Base-by-base conservation (phyloP, 1,140 invertebrate genomes). In the Drosophila simulans region DNA sequence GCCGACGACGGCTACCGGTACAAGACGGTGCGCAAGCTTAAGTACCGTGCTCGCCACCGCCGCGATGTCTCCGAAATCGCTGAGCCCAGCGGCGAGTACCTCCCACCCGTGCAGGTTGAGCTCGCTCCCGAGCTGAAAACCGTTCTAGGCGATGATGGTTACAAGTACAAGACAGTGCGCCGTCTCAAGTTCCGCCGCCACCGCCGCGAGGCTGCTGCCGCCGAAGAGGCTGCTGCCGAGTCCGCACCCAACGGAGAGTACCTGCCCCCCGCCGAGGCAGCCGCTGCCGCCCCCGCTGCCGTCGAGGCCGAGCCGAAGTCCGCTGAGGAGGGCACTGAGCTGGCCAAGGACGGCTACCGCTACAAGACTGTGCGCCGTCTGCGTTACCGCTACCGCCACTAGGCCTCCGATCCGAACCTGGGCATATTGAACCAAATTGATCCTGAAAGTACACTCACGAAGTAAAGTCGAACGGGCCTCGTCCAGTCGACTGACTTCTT, bases 311-410 rank as follows among this genome's bases (percentile, higher is more conserved):
- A 71, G 10, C 51, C 52, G 3, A 84, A 80, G 62, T 20, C 60
- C n/a, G 71, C 52, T 12, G 68, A 72, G 20, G 84, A 90, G 65
- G 85, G 73, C 31, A 88, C 86, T 27, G 90, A 90, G 53, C 51
- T 91, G 34, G 90, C 72, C 46, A 75, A 82, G 62, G 90, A 91
- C 68, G 90, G 90, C 12, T 91, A 91, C 55, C 90, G 90, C 39
- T 91, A 91, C 70, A 91, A 91, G 71, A 90, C 86, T 42, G 83
- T 91, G 22, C 90, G 90, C 45, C 70, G 90, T 51, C 65, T 91
- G 27, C 84, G 83, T 55, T 91, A 89, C 53, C 90, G 90, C 70
- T 69, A 81, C 51, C 90, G 86, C 25, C 83, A 91, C 68, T 91
- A 90, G 70, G 72, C 53, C 31, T 22, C 5, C 7, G 39, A 39